A percentile compares a stretch with the other conserved stretches of the same genome.
Conservation (phyloP, 2,888 invertebrate species). For the Helicoverpa assulta region DNA sequence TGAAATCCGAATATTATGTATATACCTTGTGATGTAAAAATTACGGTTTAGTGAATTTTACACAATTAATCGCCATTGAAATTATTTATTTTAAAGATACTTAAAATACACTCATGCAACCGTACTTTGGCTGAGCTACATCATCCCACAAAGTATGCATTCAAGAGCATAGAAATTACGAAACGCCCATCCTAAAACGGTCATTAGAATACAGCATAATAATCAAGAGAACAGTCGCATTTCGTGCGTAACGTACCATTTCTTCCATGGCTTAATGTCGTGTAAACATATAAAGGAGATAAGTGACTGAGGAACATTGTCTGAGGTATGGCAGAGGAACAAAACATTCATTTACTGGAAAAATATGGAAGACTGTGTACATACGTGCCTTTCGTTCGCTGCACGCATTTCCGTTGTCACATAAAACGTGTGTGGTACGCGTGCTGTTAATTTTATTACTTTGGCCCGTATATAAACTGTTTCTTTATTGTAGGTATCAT, state of each 20-base stretch:
- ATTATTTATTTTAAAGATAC: too few species aligned
- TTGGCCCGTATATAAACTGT: slow-evolving; percentile 27
- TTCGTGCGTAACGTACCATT: slow-evolving; percentile 67
- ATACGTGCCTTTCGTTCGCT: slow-evolving; percentile 19
- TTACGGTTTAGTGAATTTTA: too few species aligned
- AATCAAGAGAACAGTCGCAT: slow-evolving; percentile 70
- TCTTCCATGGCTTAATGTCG: slow-evolving; percentile 70
- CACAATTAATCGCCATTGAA: too few species aligned
- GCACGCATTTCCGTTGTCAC: slow-evolving; percentile 57
- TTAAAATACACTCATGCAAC: too few species aligned
- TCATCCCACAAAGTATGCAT: slow-evolving; percentile 44
- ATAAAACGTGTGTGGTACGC: slow-evolving; percentile 47
- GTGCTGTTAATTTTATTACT: slow-evolving; percentile 43
- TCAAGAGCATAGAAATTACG: slow-evolving; percentile 39
- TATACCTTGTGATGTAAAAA: too few species aligned
- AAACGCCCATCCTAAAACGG: slow-evolving; percentile 32
- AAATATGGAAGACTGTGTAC: slow-evolving; percentile 24
- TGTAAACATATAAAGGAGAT: slow-evolving; percentile 71
- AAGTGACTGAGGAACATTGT: slow-evolving; percentile 49
- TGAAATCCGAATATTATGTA: too few species aligned
- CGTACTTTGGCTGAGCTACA: background rate
- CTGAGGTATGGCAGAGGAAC: slow-evolving; percentile 41
- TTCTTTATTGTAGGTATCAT: slow-evolving; percentile 6
- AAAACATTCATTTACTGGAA: slow-evolving; percentile 49
- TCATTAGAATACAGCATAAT: slow-evolving; percentile 68